Evolutionary conservation across 1,140 invertebrate genomes (phyloP), one percentile per base, ranked within the genome.

Genomic region (Hycleus cichorii): DNA sequence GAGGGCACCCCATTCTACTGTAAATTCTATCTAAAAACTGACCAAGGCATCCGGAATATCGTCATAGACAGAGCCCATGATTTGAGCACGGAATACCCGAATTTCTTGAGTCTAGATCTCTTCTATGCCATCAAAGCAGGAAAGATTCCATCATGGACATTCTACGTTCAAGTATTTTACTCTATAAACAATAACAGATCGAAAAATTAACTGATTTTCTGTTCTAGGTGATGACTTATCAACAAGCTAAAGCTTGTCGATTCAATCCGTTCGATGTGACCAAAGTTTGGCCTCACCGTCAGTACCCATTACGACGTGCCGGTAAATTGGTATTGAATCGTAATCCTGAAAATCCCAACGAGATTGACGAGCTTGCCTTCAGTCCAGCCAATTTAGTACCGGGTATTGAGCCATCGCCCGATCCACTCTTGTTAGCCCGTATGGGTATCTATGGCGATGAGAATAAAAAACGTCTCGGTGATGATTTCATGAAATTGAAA

Each of bases 291-390:
- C 85, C 93, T 0, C 95, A 98, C 53, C 74, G 76, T 12, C 89
- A 97, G 10, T 97, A 79, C 73, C 96, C 96, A 9, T 76, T 98
- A 46, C 95, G 95, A 53, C 86, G 85, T 4, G 94, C 97, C 2
- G 97, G 97, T 1, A 88, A 89, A 75, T 72, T 99, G 62, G 88
- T 93, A 0, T 78, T 99, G 38, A 86, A 97, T 73, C 80, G 84
- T 45, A 96, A 96, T 74, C 91, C 83, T 58, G 97, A 97, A 72
- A 96, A 96, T 74, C 96, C 95, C 74, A 83, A 91, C 43, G 92
- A 97, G 71, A 86, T 98, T 4, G 97, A 99, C 74, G 96, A 99
- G 77, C 77, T 92, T 47, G 95, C 95, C 3, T 98, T 97, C 74
- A 87, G 86, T 67, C 95, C 95, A 0, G 84, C 91, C 18, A 90